Evolutionary conservation across 2,113 vertebrate species (phyloP), one percentile per base, ranked within the genome.

Genomic region (Gasterosteus nipponicus): DNA sequence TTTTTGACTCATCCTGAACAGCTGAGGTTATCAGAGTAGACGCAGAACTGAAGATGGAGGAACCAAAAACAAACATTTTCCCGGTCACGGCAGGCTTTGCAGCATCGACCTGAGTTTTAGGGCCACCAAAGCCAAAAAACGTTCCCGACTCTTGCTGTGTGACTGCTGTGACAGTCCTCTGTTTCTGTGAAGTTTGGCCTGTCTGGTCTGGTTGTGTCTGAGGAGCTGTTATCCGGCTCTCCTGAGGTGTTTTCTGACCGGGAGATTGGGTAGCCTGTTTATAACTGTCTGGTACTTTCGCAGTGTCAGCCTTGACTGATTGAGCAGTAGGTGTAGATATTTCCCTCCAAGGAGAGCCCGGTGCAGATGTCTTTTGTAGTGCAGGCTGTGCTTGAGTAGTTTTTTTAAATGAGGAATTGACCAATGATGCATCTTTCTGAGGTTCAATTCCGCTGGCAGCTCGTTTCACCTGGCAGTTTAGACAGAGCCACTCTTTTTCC

Each of bases 381-480:
- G 38, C n/a, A 46, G 84, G 53, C 33, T 84, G 63, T 64, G 61
- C 31, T 22, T 67, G 46, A 39, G 68, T 46, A 0, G 69, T 9
- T 65, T 82, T 88, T 82, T 83, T 88, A 12, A 69, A 7, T 18
- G 82, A 59, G 35, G 77, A 63, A 73, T 26, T 77, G 0, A n/a
- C 57, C 57, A 65, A 51, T 51, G 71, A 58, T 11, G 35, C 15
- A 3, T 77, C 77, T 72, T 59, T 82, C 26, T 77, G 89, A 68
- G 95, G 69, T 71, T 96, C 95, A 58, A 92, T 93, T 78, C 93
- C 95, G 62, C 93, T 93, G 35, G 97, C 83, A 0, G 98, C 96
- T 92, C 96, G 93, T 81, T 96, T 96, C 93, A 98, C 96, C 92
- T 99, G 98, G 83, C 98, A 99, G 89, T 97, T 97, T 81, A 99